Conservation (phyloP, 2,888 invertebrate genomes). For the Ashinkailepas kermadecensis region DNA sequence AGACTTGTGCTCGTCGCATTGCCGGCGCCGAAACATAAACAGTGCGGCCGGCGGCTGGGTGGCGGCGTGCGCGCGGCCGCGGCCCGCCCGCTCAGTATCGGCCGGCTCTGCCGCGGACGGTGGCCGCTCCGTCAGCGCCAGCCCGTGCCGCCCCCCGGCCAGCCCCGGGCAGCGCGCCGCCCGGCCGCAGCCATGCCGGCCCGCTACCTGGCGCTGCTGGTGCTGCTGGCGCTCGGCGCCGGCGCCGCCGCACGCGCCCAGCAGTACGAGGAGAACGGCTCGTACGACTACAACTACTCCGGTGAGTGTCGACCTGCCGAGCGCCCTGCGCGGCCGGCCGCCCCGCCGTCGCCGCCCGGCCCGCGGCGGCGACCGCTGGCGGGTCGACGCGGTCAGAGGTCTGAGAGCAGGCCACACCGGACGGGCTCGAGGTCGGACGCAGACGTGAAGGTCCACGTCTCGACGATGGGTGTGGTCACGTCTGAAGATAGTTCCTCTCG, state of each 20-base stretch:
- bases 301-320: background rate
- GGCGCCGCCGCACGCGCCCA: constrained; percentile 19
- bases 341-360: no score
- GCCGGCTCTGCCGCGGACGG: constrained; percentile 15
- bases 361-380: no score
- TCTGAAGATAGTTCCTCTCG: no score
- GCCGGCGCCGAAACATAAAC: background rate
- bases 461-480: no score
- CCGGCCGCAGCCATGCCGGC: constrained; percentile 27
- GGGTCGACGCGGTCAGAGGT: no score
- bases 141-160: constrained; percentile 3
- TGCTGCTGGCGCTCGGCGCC: constrained; percentile 24
- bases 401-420: no score
- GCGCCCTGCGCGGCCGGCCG: no score
- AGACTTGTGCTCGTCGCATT: constrained; percentile 3
- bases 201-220: constrained; percentile 26
- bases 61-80: constrained; percentile 39
- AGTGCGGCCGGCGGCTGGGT: constrained; percentile 41
- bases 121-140: background rate
- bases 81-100: background rate
- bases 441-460: no score
- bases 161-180: constrained; percentile 23
- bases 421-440: no score
- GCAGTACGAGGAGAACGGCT: constrained; percentile 31
- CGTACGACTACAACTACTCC: constrained; percentile 35